A percentile compares a stretch with the other conserved stretches of the same genome.
Conservation (phyloP, 2,797 vertebrate genomes). For the Eremophila alpestris region DNA sequence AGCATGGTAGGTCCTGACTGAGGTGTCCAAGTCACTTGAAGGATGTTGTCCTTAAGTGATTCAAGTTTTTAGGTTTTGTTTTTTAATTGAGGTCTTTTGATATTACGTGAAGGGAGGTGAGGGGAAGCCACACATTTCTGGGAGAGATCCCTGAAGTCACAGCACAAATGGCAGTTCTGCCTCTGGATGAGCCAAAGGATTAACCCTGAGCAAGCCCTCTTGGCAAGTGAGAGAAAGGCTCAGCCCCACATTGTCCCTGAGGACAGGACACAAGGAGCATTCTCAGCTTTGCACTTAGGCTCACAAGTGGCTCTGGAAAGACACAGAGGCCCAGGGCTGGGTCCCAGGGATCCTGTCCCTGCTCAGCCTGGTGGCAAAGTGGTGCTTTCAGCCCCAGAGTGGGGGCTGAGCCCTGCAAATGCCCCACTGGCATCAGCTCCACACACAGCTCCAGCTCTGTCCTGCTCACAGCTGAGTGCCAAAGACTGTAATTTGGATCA, state of each 20-base stretch:
- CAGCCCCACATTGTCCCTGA: background rate
- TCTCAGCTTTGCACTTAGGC: background rate
- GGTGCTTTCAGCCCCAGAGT: background rate
- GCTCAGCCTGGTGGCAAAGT: background rate
- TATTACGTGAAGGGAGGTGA: background rate
- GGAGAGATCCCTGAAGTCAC: background rate
- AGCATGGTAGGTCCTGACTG: background rate
- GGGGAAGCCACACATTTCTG: background rate
- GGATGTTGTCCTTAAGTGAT: background rate
- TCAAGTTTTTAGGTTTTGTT: background rate
- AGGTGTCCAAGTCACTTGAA: background rate
- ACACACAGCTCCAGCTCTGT: background rate
- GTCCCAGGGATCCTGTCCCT: background rate
- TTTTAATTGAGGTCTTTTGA: background rate
- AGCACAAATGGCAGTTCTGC: background rate
- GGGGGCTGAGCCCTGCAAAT: background rate
- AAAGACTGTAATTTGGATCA: conserved; percentile 36
- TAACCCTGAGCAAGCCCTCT: accelerated
- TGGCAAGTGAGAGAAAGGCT: background rate
- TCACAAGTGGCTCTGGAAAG: background rate
- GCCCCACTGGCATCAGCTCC: background rate
- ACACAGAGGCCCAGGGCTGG: background rate
- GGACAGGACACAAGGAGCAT: background rate
- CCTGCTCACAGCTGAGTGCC: background rate
- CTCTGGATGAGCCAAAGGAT: background rate